Percentiles rank a stretch among this genome's conserved stretches.
phyloP scores from a whole-genome alignment of 1,140 invertebrate genomes.

The Acromyrmex charruanus region DNA sequence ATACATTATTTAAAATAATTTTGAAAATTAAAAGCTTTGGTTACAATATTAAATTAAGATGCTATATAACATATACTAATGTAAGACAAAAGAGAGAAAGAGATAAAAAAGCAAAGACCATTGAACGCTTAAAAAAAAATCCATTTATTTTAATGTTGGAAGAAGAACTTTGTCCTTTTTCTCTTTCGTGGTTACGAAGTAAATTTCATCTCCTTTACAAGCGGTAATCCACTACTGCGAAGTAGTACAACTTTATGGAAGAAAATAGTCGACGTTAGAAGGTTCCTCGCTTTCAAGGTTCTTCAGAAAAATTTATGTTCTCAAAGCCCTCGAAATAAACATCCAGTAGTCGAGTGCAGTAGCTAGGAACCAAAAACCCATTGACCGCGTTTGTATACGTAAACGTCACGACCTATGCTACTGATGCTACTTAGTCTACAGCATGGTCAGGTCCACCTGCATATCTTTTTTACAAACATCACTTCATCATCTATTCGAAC shows the following conservation, averaged over 20 bases:
- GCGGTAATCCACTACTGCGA: slow-evolving; percentile 46
- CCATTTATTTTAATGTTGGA: slow-evolving; percentile 25
- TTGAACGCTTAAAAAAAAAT: slow-evolving; percentile 12
- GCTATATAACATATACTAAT: neutral
- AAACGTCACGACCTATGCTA: slow-evolving; percentile 62
- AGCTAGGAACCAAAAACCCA: slow-evolving; percentile 42
- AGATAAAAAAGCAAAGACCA: neutral
- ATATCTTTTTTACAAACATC: slow-evolving; percentile 42
- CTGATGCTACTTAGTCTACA: slow-evolving; percentile 70
- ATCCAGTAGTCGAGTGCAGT: slow-evolving; percentile 59
- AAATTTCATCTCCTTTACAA: slow-evolving; percentile 55
- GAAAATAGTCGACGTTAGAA: slow-evolving; percentile 53
- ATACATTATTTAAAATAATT: neutral
- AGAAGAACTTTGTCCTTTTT: slow-evolving; percentile 1
- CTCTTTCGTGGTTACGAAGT: slow-evolving; percentile 18
- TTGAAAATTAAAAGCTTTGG: neutral
- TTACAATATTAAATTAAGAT: neutral
- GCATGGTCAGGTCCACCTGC: slow-evolving; percentile 27
- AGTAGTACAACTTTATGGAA: slow-evolving; percentile 54
- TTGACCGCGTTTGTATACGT: slow-evolving; percentile 61
- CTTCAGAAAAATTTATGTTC: slow-evolving; percentile 68
- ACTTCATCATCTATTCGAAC: neutral
- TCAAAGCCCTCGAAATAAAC: slow-evolving; percentile 65
- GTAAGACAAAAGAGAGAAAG: neutral
- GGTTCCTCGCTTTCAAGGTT: slow-evolving; percentile 5